Evolutionary conservation across 2,797 vertebrate species (phyloP).

Genomic region (Kryptolebias ocellatus): DNA sequence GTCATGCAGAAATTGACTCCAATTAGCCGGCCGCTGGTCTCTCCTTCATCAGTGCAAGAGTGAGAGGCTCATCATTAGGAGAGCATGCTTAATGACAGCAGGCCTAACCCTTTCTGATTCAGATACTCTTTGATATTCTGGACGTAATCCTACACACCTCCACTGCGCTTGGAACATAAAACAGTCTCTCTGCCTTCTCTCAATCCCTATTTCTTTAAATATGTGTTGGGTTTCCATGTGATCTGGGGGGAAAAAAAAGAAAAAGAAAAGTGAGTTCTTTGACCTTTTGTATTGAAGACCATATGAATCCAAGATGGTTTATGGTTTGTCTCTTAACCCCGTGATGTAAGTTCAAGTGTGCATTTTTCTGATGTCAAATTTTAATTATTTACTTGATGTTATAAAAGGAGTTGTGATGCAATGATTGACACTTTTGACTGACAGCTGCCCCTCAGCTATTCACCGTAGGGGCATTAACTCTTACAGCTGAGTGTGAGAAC

Average conservation of each 20-base stretch:
- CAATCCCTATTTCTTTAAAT: constrained; percentile 27
- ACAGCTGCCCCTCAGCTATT: constrained; percentile 13
- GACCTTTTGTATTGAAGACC: neutral
- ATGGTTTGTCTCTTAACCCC: neutral
- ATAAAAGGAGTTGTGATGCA: constrained; percentile 1
- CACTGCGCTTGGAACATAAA: constrained; percentile 25
- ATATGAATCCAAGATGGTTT: neutral
- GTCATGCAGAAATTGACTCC: constrained; percentile 71
- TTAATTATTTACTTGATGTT: neutral
- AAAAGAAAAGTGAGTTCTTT: neutral
- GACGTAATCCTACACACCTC: constrained; percentile 62
- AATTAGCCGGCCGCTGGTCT: constrained; percentile 66
- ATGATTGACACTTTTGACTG: constrained; percentile 4
- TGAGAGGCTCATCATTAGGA: constrained; percentile 76
- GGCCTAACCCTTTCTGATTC: constrained; percentile 62
- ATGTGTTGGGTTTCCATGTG: neutral
- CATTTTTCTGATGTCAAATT: constrained; percentile 4
- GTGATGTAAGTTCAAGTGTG: neutral
- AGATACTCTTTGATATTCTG: constrained; percentile 75
- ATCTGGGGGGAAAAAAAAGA: neutral
- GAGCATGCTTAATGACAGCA: constrained; percentile 66
- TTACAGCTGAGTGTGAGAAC: constrained; percentile 5
- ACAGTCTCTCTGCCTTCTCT: constrained; percentile 26
- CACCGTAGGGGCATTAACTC: constrained; percentile 1
- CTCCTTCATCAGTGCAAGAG: constrained; percentile 64